A percentile compares a stretch with the other conserved stretches of the same genome.
Conservation (phyloP, 35 echinoderm and acorn worm genomes). For the Eucidaris tribuloides region DNA sequence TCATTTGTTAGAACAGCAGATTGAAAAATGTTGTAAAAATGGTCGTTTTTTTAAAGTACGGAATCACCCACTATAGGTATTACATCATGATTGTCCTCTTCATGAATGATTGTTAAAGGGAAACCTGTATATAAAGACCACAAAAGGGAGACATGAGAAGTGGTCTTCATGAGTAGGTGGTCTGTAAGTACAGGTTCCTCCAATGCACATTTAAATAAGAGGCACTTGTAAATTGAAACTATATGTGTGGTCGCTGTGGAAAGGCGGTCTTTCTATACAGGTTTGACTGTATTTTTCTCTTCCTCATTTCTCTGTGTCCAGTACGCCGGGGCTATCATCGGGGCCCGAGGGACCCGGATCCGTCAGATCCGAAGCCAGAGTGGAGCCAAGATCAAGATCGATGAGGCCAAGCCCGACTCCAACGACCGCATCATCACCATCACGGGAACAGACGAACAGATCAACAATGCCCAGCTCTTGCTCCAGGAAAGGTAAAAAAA, state of each 20-base stretch:
- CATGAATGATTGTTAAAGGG: no score
- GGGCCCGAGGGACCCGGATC: conserved; percentile 64
- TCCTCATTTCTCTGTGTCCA: no score
- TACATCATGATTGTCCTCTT: no score
- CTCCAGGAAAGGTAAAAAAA: conserved; percentile 63
- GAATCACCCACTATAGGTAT: no score
- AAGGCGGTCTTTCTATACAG: neutral
- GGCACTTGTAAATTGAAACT: neutral
- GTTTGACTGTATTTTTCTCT: neutral
- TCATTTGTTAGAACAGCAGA: no score
- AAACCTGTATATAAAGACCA: no score
- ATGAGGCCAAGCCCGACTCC: conserved; percentile 65
- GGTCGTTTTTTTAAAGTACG: no score
- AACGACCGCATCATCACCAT: conserved; percentile 96
- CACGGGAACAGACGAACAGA: conserved; percentile 72
- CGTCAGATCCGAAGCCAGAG: conserved; percentile 55
- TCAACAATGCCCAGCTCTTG: conserved; percentile 91
- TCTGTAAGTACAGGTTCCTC: neutral
- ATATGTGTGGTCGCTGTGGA: neutral
- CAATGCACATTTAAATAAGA: neutral
- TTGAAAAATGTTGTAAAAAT: no score
- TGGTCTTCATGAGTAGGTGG: neutral
- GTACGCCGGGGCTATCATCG: conserved; percentile 97
- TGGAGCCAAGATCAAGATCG: conserved; percentile 91
- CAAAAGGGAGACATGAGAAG: no score